Percentiles rank a stretch among this genome's conserved stretches.
Evolutionary conservation across 2,888 invertebrate species (phyloP).

Genomic region (Cloeon dipterum): DNA sequence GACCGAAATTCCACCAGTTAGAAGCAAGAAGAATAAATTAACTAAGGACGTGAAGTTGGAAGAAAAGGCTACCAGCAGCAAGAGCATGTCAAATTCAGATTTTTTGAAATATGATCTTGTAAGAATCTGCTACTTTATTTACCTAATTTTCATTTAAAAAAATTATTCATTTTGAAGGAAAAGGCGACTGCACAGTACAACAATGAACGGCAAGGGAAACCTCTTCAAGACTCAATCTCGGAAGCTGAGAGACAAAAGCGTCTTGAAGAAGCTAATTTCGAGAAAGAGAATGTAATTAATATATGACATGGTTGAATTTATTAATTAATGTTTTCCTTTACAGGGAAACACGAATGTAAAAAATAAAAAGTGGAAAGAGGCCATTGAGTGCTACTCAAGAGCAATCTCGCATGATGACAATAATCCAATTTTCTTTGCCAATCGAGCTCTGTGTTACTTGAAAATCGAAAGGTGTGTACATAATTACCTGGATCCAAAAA

Average conservation of each 20-base stretch:
- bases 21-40: constrained; percentile 20
- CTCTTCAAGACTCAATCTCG: no score
- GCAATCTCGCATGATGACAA: constrained; percentile 64
- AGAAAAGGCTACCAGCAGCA: constrained; percentile 9
- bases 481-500: no score
- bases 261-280: constrained; percentile 30
- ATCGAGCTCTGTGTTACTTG: constrained; percentile 67
- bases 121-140: constrained; percentile 13
- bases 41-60: constrained; percentile 1
- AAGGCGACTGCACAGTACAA: constrained; percentile 26
- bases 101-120: constrained; percentile 50
- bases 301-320: constrained; percentile 13
- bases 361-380: constrained; percentile 54
- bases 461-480: constrained; percentile 53
- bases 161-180: constrained; percentile 17
- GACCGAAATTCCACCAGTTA: constrained; percentile 23
- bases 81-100: constrained; percentile 21
- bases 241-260: constrained; percentile 12
- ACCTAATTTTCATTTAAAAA: constrained; percentile 4
- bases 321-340: neutral
- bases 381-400: constrained; percentile 63
- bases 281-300: constrained; percentile 40
- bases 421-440: constrained; percentile 63
- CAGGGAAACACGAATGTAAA: constrained; percentile 64
- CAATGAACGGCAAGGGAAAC: no score